Evolutionary conservation across 2,113 vertebrate species (phyloP), one percentile per base, ranked within the genome.

Genomic region (Malurus cyaneus): DNA sequence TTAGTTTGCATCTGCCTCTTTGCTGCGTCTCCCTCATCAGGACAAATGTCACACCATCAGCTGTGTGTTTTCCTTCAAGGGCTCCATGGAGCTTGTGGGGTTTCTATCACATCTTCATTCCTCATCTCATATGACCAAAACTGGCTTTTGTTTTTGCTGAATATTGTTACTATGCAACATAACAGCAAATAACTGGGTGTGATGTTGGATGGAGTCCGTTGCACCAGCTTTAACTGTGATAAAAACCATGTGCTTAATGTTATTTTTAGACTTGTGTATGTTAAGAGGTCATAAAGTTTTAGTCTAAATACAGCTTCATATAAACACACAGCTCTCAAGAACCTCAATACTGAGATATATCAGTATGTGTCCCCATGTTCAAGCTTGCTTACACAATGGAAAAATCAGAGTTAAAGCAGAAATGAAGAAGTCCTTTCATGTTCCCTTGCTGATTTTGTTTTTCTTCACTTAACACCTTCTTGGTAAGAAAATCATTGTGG

Each of bases 241-340:
- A 85, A 96, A 97, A 97, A 71, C 0, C 92, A 96, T 59, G 82
- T 89, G 91, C 72, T 94, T 82, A 62, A 23, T 64, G 86, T 86
- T 96, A 97, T 96, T 97, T 98, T 97, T 96, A 96, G 82, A 80
- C 77, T 71, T 71, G 87, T 74, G 80, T 90, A 79, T 88, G 70
- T 89, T 95, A 97, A 95, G 74, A 92, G 83, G 44, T 97, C 90
- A 73, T 92, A 78, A 85, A 66, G 31, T 94, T 96, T 97, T 94
- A 86, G 89, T 94, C 82, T 95, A 96, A 96, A 79, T 93, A 86
- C 50, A 61, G 36, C 50, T 88, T 94, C 81, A 46, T 92, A 65
- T 77, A 97, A 93, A 86, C 86, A 86, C 62, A 79, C 8, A 81
- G 74, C 80, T 95, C 78, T 73, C n/a, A 67, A 70, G 53, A 69